Evolutionary conservation across 2,113 vertebrate genomes (phyloP).

Genomic region (Grammomys surdaster): DNA sequence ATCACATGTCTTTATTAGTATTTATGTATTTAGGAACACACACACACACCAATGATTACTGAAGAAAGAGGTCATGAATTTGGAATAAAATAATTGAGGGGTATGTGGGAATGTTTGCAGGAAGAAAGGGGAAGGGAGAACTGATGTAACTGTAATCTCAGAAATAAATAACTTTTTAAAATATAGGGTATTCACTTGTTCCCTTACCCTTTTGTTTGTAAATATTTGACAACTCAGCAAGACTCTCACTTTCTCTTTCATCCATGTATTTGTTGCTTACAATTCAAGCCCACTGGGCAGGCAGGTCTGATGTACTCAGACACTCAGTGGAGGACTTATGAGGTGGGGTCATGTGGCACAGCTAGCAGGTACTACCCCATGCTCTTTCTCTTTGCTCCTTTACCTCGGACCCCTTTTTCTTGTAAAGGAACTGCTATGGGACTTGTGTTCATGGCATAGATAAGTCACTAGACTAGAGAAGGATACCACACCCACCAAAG

Average conservation of each 20-base stretch:
- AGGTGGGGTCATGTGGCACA: background rate
- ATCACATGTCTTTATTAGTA: background rate
- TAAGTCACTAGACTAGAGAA: background rate
- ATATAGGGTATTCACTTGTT: background rate
- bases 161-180: background rate
- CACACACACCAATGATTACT: background rate
- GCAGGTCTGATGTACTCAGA: background rate
- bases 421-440: background rate
- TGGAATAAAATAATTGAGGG: background rate
- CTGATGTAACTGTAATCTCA: background rate
- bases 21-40: background rate
- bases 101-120: background rate
- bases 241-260: background rate
- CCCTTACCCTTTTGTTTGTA: background rate
- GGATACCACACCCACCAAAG: background rate
- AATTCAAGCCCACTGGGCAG: background rate
- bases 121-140: background rate
- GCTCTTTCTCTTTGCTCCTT: background rate
- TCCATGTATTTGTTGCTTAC: background rate
- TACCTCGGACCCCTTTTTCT: background rate
- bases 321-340: background rate
- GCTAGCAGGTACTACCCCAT: rapidly evolving
- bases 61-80: background rate
- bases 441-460: background rate
- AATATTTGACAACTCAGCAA: background rate